Evolutionary conservation across 1,140 invertebrate genomes (phyloP).

Genomic region (Diuraphis noxia): DNA sequence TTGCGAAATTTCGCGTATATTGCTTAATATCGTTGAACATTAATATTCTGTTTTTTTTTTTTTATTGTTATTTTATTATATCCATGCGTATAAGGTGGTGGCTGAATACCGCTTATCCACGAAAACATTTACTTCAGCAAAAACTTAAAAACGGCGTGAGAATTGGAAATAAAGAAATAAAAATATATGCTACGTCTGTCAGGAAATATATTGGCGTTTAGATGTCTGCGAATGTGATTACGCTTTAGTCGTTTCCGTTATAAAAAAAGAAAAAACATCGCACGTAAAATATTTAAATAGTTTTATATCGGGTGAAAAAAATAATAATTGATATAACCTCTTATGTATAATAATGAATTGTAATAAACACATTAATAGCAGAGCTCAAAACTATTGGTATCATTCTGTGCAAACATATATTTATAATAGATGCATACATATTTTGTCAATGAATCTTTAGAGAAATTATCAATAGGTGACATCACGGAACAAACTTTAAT

Average conservation of each 20-base stretch:
- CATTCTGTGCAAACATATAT: neutral
- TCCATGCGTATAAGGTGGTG: neutral
- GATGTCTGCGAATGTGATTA: neutral
- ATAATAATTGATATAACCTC: neutral
- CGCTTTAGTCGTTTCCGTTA: constrained; percentile 16
- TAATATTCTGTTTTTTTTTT: neutral
- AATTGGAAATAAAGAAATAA: constrained; percentile 28
- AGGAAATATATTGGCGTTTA: constrained; percentile 28
- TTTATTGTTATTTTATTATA: neutral
- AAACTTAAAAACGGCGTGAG: constrained; percentile 36
- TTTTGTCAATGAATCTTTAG: neutral
- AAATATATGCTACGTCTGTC: constrained; percentile 6
- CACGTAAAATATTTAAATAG: neutral
- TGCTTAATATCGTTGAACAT: neutral
- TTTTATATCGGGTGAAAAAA: neutral
- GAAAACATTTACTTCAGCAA: constrained; percentile 36
- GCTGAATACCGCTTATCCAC: constrained; percentile 14
- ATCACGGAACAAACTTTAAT: neutral
- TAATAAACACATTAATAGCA: neutral
- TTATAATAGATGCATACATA: neutral
- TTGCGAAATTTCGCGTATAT: neutral
- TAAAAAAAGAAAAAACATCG: neutral
- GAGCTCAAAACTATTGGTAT: too few relatives aligned
- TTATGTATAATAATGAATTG: neutral
- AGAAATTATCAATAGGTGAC: neutral